These are phyloP conservation scores for Tachysurus fulvidraco DNA, from an alignment of 2,113 vertebrate species.

Conservation along the genomic window DNA sequence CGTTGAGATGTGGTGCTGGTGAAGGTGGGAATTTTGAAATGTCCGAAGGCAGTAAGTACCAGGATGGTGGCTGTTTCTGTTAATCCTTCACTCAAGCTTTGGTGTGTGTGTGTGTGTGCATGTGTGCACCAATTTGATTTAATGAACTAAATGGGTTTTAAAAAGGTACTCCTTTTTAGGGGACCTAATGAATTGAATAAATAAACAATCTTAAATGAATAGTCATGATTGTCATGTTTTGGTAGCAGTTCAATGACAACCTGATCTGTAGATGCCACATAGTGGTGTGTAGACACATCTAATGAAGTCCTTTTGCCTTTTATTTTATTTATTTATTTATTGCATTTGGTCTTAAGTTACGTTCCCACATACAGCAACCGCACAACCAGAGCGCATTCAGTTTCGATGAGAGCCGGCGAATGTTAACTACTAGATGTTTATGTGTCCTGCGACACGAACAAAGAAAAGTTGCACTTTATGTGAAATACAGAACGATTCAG, in stretches of 20 bases:
- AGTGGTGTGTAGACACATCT: neutral
- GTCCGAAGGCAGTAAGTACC: slow-evolving; percentile 1
- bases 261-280: neutral
- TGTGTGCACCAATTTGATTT: neutral
- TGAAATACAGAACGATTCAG: no score
- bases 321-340: neutral
- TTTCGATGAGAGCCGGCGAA: no score
- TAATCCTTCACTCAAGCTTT: neutral
- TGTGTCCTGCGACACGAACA: no score
- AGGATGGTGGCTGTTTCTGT: neutral
- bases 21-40: slow-evolving; percentile 6
- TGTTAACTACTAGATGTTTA: no score
- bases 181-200: neutral
- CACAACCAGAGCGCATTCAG: no score
- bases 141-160: neutral
- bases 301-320: neutral
- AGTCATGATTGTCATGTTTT: neutral
- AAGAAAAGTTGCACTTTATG: no score
- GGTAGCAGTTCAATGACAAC: neutral
- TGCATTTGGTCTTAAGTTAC: neutral
- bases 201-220: slow-evolving; percentile 4
- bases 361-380: no score
- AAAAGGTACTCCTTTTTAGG: neutral
- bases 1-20: neutral
- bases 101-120: neutral